Evolutionary conservation across 2,888 invertebrate species (phyloP).

Genomic region (Lepas anatifera): DNA sequence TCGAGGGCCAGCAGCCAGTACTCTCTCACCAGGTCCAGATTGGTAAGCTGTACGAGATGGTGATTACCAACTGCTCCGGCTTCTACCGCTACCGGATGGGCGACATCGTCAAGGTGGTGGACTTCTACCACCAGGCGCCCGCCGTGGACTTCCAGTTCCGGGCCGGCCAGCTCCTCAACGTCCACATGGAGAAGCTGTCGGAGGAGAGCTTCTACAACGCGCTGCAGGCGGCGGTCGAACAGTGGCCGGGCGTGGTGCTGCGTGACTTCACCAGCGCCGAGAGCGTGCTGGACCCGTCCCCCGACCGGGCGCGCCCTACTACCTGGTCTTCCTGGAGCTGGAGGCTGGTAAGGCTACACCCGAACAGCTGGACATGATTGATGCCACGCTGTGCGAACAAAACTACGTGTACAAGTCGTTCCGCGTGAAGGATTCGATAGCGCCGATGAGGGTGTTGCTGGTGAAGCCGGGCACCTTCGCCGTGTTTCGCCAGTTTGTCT

Average conservation of each 20-base stretch:
- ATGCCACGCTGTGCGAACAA: neutral
- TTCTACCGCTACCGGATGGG: constrained; percentile 32
- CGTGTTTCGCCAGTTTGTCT: neutral
- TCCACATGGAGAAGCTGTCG: constrained; percentile 34
- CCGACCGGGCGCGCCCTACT: constrained; percentile 26
- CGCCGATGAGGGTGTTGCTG: neutral
- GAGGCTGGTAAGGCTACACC: neutral
- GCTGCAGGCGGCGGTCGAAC: constrained; percentile 22
- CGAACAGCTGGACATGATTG: neutral
- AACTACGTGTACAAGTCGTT: constrained; percentile 7
- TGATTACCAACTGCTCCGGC: constrained; percentile 31
- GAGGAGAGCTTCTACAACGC: constrained; percentile 31
- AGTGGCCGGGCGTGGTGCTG: constrained; percentile 18
- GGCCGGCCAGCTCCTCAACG: constrained; percentile 34
- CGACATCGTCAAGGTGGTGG: constrained; percentile 31
- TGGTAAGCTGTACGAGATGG: constrained; percentile 29
- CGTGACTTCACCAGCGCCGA: constrained; percentile 32
- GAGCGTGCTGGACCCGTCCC: constrained; percentile 27
- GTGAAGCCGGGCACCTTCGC: constrained; percentile 6
- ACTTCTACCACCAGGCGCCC: constrained; percentile 29
- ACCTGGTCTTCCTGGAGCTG: constrained; percentile 30
- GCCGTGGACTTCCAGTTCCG: constrained; percentile 19
- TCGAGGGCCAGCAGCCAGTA: neutral
- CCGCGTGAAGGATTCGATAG: neutral
- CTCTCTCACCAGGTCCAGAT: neutral